Evolutionary conservation across 2,113 vertebrate species (phyloP).

Genomic region (Canis aureus): DNA sequence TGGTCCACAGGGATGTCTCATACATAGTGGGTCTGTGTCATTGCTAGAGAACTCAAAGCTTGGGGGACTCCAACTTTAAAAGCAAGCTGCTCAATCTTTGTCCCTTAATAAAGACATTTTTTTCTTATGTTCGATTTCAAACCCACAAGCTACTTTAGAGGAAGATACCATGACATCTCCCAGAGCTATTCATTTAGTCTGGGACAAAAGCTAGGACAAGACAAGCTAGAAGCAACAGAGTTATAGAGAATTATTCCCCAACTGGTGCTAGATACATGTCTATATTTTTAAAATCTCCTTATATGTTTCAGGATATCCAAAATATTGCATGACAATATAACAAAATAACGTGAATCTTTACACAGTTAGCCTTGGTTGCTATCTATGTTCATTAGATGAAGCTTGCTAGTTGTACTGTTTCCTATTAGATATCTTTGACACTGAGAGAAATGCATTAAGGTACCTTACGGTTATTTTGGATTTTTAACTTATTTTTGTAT

Average conservation of each 20-base stretch:
- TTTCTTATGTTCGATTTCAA: background rate
- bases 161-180: background rate
- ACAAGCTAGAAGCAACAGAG: background rate
- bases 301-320: background rate
- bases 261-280: background rate
- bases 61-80: background rate
- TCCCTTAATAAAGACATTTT: background rate
- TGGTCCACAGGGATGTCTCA: accelerated
- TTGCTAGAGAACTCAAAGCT: background rate
- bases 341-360: background rate
- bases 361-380: background rate
- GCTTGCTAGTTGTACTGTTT: background rate
- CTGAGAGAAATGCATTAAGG: background rate
- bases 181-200: background rate
- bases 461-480: background rate
- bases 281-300: background rate
- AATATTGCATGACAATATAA: background rate
- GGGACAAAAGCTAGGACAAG: background rate
- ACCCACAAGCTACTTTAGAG: background rate
- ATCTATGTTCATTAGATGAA: background rate
- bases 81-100: background rate
- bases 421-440: background rate
- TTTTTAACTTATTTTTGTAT: background rate
- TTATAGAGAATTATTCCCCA: background rate
- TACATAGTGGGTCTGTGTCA: background rate